Percentiles rank a stretch among this genome's conserved stretches.
phyloP scores from a whole-genome alignment of 2,888 invertebrate genomes.

The Rhingia campestris region DNA sequence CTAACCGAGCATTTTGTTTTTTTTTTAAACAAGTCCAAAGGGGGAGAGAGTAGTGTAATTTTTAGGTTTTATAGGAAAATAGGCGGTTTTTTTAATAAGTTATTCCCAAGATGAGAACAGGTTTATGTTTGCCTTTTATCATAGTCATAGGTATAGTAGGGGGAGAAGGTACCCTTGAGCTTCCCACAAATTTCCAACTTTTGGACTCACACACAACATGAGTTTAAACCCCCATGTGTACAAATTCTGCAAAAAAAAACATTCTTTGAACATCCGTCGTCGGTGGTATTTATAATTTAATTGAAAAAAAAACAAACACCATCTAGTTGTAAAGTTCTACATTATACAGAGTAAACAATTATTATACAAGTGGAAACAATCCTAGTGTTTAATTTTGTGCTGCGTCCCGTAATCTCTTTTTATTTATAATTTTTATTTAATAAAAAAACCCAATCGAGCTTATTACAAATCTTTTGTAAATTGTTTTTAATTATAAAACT shows the following conservation, averaged over 20 bases:
- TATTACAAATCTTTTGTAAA: not conserved
- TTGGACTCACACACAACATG: not conserved
- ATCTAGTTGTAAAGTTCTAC: not conserved
- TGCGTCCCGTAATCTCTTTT: constrained; percentile 12
- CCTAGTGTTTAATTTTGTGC: constrained; percentile 36
- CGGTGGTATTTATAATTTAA: constrained; percentile 13
- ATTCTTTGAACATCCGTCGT: not conserved
- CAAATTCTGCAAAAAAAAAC: not conserved
- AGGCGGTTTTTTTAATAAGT: too few species aligned
- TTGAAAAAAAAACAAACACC: constrained; percentile 1
- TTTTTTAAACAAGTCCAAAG: constrained; percentile 2
- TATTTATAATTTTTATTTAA: constrained; percentile 1
- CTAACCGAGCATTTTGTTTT: not conserved
- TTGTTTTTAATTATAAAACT: constrained; percentile 25
- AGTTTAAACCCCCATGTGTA: not conserved
- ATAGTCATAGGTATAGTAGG: not conserved
- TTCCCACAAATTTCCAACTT: not conserved
- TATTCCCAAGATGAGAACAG: too few species aligned
- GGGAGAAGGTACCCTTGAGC: not conserved
- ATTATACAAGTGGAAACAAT: not conserved
- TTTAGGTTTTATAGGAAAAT: not conserved
- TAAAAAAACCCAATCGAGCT: constrained; percentile 5
- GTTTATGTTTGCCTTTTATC: not conserved
- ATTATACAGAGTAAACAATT: not conserved
- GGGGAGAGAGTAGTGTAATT: not conserved